Evolutionary conservation across 2,888 invertebrate species (phyloP).

Genomic region (Cephalotes varians): DNA sequence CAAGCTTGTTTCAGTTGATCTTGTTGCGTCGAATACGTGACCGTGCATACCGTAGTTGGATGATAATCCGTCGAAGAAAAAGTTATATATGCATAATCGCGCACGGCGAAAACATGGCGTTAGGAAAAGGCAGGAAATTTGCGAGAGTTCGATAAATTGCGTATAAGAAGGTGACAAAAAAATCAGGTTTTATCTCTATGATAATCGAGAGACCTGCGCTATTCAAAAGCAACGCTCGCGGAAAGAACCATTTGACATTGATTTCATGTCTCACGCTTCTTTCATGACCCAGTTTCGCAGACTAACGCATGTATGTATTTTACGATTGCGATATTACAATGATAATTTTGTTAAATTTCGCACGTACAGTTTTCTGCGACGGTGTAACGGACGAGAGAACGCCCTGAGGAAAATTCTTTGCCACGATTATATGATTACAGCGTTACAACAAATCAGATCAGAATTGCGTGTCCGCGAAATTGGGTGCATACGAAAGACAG

Average conservation of each 20-base stretch:
- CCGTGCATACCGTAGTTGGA: slow-evolving; percentile 19
- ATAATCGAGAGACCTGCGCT: not conserved
- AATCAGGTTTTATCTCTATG: not conserved
- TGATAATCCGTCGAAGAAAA: slow-evolving; percentile 48
- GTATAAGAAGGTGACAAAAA: not conserved
- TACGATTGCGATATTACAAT: slow-evolving; percentile 24
- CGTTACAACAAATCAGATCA: slow-evolving; percentile 14
- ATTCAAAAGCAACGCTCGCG: not conserved
- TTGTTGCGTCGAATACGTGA: slow-evolving; percentile 50
- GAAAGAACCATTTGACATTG: slow-evolving; percentile 17
- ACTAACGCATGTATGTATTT: slow-evolving; percentile 7
- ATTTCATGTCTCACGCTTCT: slow-evolving; percentile 38
- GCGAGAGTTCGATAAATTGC: not conserved
- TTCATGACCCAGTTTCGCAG: slow-evolving; percentile 30
- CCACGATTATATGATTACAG: slow-evolving; percentile 27
- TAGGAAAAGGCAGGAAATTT: not conserved
- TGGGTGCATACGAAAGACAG: slow-evolving; percentile 14
- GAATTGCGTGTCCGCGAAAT: slow-evolving; percentile 38
- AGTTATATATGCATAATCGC: slow-evolving; percentile 36
- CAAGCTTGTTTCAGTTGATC: slow-evolving; percentile 44
- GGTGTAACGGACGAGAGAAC: not conserved
- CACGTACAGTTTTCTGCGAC: slow-evolving; percentile 5
- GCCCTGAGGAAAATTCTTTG: slow-evolving; percentile 21
- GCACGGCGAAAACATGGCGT: slow-evolving; percentile 9
- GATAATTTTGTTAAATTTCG: slow-evolving; percentile 44